A percentile compares a stretch with the other conserved stretches of the same genome.
Evolutionary conservation across 2,888 invertebrate genomes (phyloP).

Genomic region (Fissipunctia ypsillon): DNA sequence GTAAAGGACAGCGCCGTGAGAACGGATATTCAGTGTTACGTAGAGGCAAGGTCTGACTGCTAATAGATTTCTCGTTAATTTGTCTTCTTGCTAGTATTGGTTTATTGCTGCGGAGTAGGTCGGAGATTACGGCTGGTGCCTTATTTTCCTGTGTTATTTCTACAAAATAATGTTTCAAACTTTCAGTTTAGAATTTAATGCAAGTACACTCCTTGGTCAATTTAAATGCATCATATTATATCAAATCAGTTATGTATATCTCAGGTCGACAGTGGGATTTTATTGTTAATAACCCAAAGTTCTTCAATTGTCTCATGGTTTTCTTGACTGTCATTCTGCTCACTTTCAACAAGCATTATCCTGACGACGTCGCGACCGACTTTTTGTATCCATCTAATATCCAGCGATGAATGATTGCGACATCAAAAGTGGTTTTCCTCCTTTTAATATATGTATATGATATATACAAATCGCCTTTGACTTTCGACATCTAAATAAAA

Average conservation of each 20-base stretch:
- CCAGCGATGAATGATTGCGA: background rate
- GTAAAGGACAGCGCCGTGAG: background rate
- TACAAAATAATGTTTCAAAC: background rate
- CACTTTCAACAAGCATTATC: background rate
- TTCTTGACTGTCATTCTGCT: background rate
- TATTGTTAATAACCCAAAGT: background rate
- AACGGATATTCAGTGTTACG: constrained; percentile 45
- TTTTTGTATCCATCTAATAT: background rate
- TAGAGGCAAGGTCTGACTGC: constrained; percentile 21
- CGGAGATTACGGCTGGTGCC: constrained; percentile 16
- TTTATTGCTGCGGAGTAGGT: constrained; percentile 37
- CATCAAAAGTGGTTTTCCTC: background rate
- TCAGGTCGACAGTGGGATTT: background rate
- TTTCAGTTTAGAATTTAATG: background rate
- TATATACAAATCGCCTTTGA: background rate
- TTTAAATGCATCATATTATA: background rate
- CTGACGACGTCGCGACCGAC: background rate
- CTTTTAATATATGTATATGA: no score
- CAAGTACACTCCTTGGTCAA: background rate
- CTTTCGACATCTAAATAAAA: background rate
- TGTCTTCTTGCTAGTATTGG: constrained; percentile 28
- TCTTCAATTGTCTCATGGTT: background rate
- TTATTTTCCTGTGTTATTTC: constrained; percentile 31
- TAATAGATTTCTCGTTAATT: constrained; percentile 53
- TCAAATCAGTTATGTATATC: background rate